phyloP scores from a whole-genome alignment of 2,113 vertebrate species.

The Ochotona curzoniae region DNA sequence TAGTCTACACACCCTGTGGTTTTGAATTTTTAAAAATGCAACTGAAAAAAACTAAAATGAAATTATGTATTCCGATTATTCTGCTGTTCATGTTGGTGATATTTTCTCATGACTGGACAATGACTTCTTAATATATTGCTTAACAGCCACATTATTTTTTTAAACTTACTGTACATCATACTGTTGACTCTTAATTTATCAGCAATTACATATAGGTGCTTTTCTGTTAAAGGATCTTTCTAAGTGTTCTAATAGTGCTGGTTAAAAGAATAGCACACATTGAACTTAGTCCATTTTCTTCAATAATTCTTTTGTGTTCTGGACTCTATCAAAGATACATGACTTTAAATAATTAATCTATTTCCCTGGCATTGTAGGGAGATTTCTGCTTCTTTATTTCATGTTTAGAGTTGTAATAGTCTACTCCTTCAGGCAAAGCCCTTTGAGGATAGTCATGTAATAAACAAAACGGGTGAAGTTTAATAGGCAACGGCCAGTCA shows the following conservation, averaged over 20 bases:
- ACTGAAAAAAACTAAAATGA: neutral
- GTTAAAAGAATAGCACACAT: neutral
- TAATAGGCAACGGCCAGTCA: neutral
- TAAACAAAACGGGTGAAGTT: neutral
- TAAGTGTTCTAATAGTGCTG: neutral
- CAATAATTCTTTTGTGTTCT: neutral
- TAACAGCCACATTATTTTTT: neutral
- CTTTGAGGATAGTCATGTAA: neutral
- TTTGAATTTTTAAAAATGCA: conserved; percentile 37
- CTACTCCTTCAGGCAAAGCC: neutral
- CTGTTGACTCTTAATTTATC: conserved; percentile 8
- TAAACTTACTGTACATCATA: neutral
- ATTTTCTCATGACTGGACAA: conserved; percentile 16
- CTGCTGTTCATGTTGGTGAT: neutral
- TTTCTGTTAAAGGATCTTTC: neutral
- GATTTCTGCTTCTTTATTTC: neutral
- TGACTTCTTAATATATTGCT: neutral
- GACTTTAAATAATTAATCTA: conserved; percentile 19
- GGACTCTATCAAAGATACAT: neutral
- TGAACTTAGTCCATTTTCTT: neutral
- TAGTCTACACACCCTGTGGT: rapidly evolving
- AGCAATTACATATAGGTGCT: neutral
- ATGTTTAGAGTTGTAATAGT: neutral
- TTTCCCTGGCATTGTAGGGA: neutral
- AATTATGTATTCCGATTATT: neutral